These are phyloP conservation scores for Heliconius sara DNA, from an alignment of 2,888 invertebrate species.

Conservation along the genomic window DNA sequence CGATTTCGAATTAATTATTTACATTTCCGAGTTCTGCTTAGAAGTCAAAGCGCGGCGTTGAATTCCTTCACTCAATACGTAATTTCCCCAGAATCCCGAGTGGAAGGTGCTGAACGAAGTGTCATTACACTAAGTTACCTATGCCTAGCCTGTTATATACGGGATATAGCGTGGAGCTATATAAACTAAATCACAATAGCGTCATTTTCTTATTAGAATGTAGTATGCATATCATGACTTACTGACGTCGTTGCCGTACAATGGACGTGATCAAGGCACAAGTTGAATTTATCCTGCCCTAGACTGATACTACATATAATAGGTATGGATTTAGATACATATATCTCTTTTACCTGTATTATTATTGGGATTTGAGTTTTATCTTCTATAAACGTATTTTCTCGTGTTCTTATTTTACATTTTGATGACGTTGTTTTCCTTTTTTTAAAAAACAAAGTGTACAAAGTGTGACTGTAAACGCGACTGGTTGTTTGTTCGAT, in stretches of 20 bases:
- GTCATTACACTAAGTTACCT: background rate
- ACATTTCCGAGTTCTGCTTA: too few relatives aligned
- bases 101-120: background rate
- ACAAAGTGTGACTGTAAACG: too few relatives aligned
- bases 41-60: too few relatives aligned
- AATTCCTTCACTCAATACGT: too few relatives aligned
- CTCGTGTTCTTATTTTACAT: too few relatives aligned
- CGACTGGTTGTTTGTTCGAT: too few relatives aligned
- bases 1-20: too few relatives aligned
- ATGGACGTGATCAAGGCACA: background rate
- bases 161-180: background rate
- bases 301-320: background rate
- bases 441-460: too few relatives aligned
- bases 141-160: background rate
- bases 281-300: background rate
- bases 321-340: background rate
- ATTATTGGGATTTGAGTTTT: background rate
- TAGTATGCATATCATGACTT: background rate
- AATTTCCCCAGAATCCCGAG: background rate
- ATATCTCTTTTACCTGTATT: too few relatives aligned
- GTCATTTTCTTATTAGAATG: background rate
- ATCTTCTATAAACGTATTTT: background rate
- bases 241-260: background rate
- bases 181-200: background rate
- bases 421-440: too few relatives aligned